Evolutionary conservation across 2,888 invertebrate genomes (phyloP), one percentile per base, ranked within the genome.

Genomic region (Muschampia plurimacula): DNA sequence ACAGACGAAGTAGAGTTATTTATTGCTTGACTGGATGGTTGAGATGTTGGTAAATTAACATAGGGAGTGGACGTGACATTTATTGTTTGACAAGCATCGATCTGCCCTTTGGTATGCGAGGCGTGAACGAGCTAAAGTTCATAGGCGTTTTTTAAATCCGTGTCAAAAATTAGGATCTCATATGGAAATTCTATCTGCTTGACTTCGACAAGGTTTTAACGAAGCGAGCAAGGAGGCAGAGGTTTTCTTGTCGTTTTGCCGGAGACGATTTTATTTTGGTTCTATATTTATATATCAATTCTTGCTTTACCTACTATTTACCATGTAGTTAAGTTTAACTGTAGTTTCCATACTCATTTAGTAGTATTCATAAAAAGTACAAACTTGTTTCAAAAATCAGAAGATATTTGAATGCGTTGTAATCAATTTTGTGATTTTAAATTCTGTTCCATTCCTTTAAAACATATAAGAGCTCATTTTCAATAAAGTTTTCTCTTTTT

Each of bases 1-100:
- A 0, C n/a, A 0, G 0, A 3, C 0, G 4, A 0, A 0, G 44
- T 84, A 88, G 76, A 76, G 85, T 74, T 77, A 64, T 76, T 39
- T 75, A 76, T 88, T 1, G 67, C 64, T 52, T 79, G 77, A 22
- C 12, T n/a, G 2, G 7, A 7, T 2, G n/a, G 1, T 13, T 32
- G 46, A 22, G 70, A 67, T 78, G 80, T 78, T 84, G 78, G 81
- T 79, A 77, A 82, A 89, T 89, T 89, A 89, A 82, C 87, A 88
- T 90, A 85, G 93, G 93, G 93, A 92, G 89, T 93, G 93, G 92
- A 93, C 93, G 92, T 93, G 93, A 92, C 93, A 93, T 94, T 94
- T 93, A 93, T 94, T 93, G 93, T 94, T 92, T 93, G 93, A 93
- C 93, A 91, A 91, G 88, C 91, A 94, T 94, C 93, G 93, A 93